These are phyloP conservation scores for Aplysina aerophoba DNA, from an alignment of 37 sponge, comb jelly and placozoan species.

Conservation along the genomic window DNA sequence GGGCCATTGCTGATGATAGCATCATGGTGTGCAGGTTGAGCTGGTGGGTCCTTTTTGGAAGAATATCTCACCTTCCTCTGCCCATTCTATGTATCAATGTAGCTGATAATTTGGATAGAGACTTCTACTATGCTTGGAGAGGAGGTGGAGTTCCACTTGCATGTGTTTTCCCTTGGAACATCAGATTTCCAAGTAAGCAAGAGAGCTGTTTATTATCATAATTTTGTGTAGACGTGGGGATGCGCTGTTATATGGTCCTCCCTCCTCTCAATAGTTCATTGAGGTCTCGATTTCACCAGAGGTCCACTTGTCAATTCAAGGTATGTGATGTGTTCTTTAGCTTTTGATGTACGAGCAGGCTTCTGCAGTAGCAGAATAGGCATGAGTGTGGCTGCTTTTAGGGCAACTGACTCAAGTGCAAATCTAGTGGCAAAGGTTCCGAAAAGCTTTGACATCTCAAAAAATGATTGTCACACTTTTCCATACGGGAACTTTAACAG, in stretches of 20 bases:
- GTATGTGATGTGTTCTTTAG: conserved; percentile 36
- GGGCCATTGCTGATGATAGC: neutral
- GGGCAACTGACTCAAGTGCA: conserved; percentile 40
- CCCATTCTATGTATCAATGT: neutral
- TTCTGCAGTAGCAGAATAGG: conserved; percentile 48
- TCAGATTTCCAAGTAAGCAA: conserved; percentile 34
- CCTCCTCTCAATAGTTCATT: conserved; percentile 37
- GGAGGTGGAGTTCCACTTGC: conserved; percentile 38
- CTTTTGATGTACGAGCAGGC: conserved; percentile 14
- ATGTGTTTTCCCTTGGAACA: conserved; percentile 36
- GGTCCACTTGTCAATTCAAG: conserved; percentile 34
- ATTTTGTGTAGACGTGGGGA: conserved; percentile 2
- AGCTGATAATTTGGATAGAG: neutral
- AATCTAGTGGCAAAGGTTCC: conserved; percentile 27
- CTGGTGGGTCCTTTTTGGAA: conserved; percentile 27
- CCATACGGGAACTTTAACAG: conserved; percentile 35
- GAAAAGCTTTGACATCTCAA: conserved; percentile 42
- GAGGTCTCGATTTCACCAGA: conserved; percentile 32
- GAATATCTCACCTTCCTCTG: conserved; percentile 31
- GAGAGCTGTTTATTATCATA: neutral
- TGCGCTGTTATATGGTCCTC: conserved; percentile 28
- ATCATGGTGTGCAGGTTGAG: conserved; percentile 29
- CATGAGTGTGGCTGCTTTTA: conserved; percentile 40
- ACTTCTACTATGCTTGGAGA: conserved; percentile 15
- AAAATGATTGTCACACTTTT: conserved; percentile 39